These are phyloP conservation scores for Mustela nigripes DNA, from an alignment of 2,113 vertebrate genomes.

Conservation along the genomic window DNA sequence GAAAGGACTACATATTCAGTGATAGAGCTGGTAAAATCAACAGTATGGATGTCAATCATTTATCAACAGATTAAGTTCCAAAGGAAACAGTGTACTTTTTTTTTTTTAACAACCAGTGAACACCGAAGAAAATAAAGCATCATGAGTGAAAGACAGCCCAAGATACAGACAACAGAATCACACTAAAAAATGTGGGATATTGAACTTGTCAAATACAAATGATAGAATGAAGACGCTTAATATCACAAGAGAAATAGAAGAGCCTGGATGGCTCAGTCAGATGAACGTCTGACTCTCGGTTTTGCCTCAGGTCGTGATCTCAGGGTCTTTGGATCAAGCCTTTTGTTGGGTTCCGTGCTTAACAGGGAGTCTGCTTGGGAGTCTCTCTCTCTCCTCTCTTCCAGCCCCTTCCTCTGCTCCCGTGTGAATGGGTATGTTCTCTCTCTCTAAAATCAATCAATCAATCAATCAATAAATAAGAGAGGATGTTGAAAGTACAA, in stretches of 20 bases:
- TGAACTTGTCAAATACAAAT: neutral
- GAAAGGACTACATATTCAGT: neutral
- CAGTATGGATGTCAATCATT: neutral
- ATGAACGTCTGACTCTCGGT: neutral
- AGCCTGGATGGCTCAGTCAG: neutral
- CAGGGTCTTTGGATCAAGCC: neutral
- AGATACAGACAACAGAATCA: neutral
- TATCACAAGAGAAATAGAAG: neutral
- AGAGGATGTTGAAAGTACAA: neutral
- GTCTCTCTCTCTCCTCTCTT: neutral
- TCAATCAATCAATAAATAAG: neutral
- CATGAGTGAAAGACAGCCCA: neutral
- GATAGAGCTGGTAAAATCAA: neutral
- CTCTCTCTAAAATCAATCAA: neutral
- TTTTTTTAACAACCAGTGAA: neutral
- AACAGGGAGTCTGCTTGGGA: neutral
- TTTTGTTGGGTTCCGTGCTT: neutral
- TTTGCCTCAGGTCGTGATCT: neutral
- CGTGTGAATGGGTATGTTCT: rapidly evolving
- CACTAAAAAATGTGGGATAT: neutral
- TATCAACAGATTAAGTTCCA: neutral
- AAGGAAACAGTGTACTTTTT: neutral
- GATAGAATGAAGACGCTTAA: neutral
- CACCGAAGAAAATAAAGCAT: neutral
- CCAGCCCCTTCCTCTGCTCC: neutral